These are phyloP conservation scores for Toxostoma redivivum DNA, from an alignment of 2,113 vertebrate genomes.

Conservation along the genomic window DNA sequence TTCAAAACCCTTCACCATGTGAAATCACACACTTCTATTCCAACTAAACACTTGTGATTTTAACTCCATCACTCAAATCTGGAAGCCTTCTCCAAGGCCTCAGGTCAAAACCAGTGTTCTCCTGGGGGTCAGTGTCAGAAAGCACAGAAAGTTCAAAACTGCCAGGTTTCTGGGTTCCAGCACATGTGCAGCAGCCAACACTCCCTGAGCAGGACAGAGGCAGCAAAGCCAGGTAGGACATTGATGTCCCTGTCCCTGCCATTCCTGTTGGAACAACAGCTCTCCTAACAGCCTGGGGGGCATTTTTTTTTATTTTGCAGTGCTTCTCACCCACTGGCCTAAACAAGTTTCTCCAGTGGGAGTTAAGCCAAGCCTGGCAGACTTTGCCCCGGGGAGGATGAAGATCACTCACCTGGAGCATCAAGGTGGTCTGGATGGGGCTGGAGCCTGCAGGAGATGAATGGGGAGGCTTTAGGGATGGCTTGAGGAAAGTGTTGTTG, in stretches of 20 bases:
- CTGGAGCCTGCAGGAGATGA: not conserved
- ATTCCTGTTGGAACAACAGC: not conserved
- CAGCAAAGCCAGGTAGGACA: not conserved
- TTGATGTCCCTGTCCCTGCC: not conserved
- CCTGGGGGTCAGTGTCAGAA: too few species aligned
- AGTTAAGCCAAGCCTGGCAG: not conserved
- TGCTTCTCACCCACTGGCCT: not conserved
- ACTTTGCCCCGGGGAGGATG: not conserved
- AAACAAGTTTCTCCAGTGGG: not conserved
- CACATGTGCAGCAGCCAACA: not conserved
- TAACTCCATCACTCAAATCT: too few species aligned
- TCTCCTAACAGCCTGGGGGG: fast-evolving
- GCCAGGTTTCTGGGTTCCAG: too few species aligned
- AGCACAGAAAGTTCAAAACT: too few species aligned
- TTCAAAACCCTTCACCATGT: too few species aligned
- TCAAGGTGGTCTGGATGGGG: not conserved
- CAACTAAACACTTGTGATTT: too few species aligned
- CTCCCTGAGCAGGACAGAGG: not conserved
- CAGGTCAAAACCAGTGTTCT: too few species aligned
- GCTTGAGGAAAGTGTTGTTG: not conserved
- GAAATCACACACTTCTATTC: too few species aligned
- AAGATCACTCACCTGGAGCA: not conserved
- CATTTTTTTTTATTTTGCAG: not conserved
- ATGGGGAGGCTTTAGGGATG: not conserved
- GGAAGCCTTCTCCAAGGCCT: too few species aligned